A percentile compares a stretch with the other conserved stretches of the same genome.
phyloP scores from a whole-genome alignment of 2,888 invertebrate genomes.

The Latrodectus elegans region DNA sequence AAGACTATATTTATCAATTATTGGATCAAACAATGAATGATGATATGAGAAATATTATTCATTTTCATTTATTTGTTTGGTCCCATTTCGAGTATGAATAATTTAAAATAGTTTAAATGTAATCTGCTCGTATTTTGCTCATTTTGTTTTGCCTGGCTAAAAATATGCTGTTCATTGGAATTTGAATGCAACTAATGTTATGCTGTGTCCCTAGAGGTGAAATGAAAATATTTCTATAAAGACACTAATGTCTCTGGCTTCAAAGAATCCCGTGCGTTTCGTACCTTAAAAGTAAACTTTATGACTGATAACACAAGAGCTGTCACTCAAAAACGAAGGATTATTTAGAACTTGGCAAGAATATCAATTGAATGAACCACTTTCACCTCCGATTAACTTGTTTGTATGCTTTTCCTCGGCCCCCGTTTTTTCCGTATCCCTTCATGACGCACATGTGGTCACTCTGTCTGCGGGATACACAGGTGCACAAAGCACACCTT shows the following conservation, averaged over 20 bases:
- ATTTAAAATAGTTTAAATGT: too few relatives aligned
- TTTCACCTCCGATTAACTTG: conserved; percentile 68
- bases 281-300: conserved; percentile 55
- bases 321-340: conserved; percentile 61
- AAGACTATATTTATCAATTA: too few relatives aligned
- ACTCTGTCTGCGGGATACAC: conserved; percentile 11
- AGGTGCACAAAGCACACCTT: conserved; percentile 20
- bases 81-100: too few relatives aligned
- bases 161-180: too few relatives aligned
- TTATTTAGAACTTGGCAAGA: conserved; percentile 41
- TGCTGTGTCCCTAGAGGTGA: background rate
- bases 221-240: background rate
- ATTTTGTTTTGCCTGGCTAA: too few relatives aligned
- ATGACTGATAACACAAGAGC: conserved; percentile 49
- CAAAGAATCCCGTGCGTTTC: background rate
- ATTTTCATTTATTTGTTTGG: too few relatives aligned
- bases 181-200: too few relatives aligned
- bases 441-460: conserved; percentile 63
- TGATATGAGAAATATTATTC: too few relatives aligned
- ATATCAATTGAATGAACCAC: conserved; percentile 58
- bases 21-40: too few relatives aligned
- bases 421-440: conserved; percentile 20
- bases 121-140: too few relatives aligned
- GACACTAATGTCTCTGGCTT: background rate
- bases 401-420: conserved; percentile 27